Evolutionary conservation across 2,888 invertebrate genomes (phyloP).

Genomic region (Metellina segmentata): DNA sequence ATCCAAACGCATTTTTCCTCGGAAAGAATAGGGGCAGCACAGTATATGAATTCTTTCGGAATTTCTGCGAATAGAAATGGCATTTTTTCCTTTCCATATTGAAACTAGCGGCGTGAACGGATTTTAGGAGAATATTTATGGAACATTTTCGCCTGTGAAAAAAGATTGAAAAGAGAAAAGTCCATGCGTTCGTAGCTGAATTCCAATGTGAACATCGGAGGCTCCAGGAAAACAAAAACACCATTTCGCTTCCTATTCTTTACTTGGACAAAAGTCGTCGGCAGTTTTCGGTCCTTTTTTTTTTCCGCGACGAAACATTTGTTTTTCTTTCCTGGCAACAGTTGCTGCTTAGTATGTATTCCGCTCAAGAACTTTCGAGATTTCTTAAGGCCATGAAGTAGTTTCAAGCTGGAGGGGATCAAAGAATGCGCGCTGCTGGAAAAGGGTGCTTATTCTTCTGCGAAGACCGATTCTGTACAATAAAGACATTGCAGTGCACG

Average conservation of each 20-base stretch:
- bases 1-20: not conserved
- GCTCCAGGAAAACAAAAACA: conserved; percentile 41
- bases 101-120: conserved; percentile 34
- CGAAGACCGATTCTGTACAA: not conserved
- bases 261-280: conserved; percentile 23
- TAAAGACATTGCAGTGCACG: not conserved
- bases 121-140: conserved; percentile 54
- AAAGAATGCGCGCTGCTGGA: not conserved
- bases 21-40: conserved; percentile 21
- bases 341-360: conserved; percentile 60
- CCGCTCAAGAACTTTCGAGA: conserved; percentile 38
- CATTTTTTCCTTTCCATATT: conserved; percentile 3
- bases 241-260: not conserved
- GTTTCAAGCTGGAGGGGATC: conserved; percentile 29
- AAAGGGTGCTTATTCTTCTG: not conserved
- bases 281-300: conserved; percentile 40
- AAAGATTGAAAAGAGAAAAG: conserved; percentile 41
- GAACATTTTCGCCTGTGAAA: conserved; percentile 34
- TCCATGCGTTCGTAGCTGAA: conserved; percentile 27
- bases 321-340: conserved; percentile 50
- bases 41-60: conserved; percentile 38
- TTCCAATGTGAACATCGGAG: conserved; percentile 46
- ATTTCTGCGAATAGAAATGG: not conserved
- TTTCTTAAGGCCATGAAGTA: conserved; percentile 48
- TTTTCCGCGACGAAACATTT: conserved; percentile 32